Conservation (phyloP, 2,888 invertebrate species). For the Pasiphila rectangulata region DNA sequence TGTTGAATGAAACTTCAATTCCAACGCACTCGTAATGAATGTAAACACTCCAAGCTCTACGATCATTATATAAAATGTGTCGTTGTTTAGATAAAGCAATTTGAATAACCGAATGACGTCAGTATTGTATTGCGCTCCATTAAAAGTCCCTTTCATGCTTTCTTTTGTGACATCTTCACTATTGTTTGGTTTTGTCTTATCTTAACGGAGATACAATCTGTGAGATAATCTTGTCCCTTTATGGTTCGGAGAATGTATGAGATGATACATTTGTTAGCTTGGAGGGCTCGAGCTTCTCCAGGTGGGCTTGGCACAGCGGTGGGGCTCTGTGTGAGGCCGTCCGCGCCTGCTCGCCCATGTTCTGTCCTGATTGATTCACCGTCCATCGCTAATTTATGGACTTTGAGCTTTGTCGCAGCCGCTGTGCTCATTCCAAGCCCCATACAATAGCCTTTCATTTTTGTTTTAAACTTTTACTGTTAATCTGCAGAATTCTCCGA, state of each 20-base stretch:
- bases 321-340: constrained; percentile 65
- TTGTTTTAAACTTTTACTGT: constrained; percentile 54
- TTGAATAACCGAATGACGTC: constrained; percentile 12
- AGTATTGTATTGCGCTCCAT: constrained; percentile 2
- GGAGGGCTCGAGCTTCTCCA: constrained; percentile 4
- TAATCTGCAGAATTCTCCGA: constrained; percentile 41
- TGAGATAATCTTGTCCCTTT: constrained; percentile 8
- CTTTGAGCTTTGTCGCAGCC: constrained; percentile 59
- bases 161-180: constrained; percentile 14
- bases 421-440: constrained; percentile 49
- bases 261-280: constrained; percentile 22
- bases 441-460: constrained; percentile 58
- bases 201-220: constrained; percentile 3
- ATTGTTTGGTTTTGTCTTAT: constrained; percentile 8
- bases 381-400: constrained; percentile 69
- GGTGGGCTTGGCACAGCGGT: constrained; percentile 36
- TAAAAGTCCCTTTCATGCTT: constrained; percentile 7
- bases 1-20: constrained; percentile 51
- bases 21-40: constrained; percentile 38
- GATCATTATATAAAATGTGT: constrained; percentile 31
- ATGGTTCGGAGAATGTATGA: constrained; percentile 14
- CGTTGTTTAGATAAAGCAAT: constrained; percentile 14
- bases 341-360: constrained; percentile 55
- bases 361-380: constrained; percentile 72
- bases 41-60: constrained; percentile 38